A percentile compares a stretch with the other conserved stretches of the same genome.
These are phyloP conservation scores for Brienomyrus brachyistius DNA, from an alignment of 2,113 vertebrate genomes.

Conservation along the genomic window DNA sequence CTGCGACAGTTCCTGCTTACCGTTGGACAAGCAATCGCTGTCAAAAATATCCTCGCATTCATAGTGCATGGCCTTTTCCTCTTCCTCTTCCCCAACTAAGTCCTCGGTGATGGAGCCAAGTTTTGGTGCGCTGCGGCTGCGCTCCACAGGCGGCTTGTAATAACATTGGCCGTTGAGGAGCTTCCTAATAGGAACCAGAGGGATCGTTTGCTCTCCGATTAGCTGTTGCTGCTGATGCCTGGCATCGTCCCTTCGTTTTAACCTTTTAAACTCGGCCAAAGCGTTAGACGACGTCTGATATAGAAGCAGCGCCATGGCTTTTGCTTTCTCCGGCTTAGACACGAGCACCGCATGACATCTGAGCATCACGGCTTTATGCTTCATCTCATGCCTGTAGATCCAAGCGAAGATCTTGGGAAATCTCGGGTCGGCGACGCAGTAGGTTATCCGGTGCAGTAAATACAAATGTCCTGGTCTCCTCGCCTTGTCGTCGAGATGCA, in stretches of 20 bases:
- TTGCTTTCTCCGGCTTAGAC: conserved; percentile 90
- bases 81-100: conserved; percentile 81
- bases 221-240: conserved; percentile 91
- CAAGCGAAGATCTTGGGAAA: conserved; percentile 89
- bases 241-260: conserved; percentile 88
- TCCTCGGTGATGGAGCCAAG: conserved; percentile 96
- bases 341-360: conserved; percentile 94
- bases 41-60: conserved; percentile 83
- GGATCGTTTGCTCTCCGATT: conserved; percentile 81
- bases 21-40: conserved; percentile 56
- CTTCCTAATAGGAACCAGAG: conserved; percentile 81
- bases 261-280: conserved; percentile 86
- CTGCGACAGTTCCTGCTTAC: conserved; percentile 67
- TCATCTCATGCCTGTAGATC: conserved; percentile 95
- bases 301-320: conserved; percentile 89
- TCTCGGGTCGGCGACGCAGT: conserved; percentile 87
- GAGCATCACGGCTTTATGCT: conserved; percentile 96
- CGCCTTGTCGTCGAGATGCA: conserved; percentile 78
- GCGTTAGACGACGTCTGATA: conserved; percentile 94
- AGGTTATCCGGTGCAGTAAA: conserved; percentile 88
- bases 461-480: conserved; percentile 87
- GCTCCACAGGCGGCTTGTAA: conserved; percentile 93
- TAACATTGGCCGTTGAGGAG: conserved; percentile 85
- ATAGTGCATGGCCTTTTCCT: conserved; percentile 78
- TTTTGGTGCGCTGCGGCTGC: conserved; percentile 89